These are phyloP conservation scores for Smutsia gigantea DNA, from an alignment of 2,797 vertebrate species.

Conservation along the genomic window DNA sequence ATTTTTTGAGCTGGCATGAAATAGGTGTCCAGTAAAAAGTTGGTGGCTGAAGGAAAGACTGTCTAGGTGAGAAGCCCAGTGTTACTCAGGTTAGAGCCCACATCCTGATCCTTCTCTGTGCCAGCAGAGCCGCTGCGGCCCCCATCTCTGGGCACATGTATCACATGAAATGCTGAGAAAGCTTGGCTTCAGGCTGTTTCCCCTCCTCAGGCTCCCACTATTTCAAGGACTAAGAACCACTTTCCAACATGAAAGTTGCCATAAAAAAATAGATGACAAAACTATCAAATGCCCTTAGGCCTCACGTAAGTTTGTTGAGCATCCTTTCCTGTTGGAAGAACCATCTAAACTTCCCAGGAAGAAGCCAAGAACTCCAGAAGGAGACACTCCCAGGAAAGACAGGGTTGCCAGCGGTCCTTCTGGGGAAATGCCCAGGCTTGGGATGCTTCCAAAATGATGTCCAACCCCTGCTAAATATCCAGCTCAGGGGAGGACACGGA, in stretches of 20 bases:
- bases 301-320: background rate
- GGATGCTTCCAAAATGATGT: background rate
- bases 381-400: background rate
- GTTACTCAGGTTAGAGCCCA: background rate
- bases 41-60: background rate
- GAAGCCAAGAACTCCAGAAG: background rate
- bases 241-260: background rate
- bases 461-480: background rate
- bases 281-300: background rate
- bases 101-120: background rate
- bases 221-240: background rate
- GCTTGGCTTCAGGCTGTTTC: background rate
- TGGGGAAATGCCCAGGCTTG: background rate
- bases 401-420: background rate
- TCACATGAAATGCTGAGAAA: background rate
- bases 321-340: background rate
- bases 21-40: background rate
- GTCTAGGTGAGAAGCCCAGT: background rate
- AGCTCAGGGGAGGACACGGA: background rate
- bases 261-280: background rate
- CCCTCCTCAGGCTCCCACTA: background rate
- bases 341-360: background rate
- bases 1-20: background rate
- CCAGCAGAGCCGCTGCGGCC: background rate
- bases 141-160: background rate